phyloP scores from a whole-genome alignment of 2,113 vertebrate species.

The Piprites chloris region DNA sequence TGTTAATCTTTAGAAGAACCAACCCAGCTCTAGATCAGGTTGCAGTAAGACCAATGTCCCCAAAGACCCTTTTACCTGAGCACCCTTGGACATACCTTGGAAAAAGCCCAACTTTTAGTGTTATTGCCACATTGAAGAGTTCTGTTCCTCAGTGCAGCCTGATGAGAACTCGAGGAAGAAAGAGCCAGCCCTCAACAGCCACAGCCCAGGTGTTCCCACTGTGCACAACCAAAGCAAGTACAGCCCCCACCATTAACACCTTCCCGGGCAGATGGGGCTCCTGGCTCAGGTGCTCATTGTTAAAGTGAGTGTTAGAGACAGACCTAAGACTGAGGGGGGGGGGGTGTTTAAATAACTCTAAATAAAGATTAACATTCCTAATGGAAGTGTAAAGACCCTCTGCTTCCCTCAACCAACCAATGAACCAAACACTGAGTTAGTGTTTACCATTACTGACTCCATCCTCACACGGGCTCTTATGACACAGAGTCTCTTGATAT shows the following conservation, averaged over 20 bases:
- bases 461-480: fast-evolving
- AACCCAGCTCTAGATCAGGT: not conserved
- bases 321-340: too few species aligned
- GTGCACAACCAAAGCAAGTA: not conserved
- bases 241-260: not conserved
- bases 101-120: fast-evolving
- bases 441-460: fast-evolving
- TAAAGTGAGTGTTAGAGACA: not conserved
- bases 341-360: not conserved
- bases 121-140: not conserved
- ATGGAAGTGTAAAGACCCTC: fast-evolving
- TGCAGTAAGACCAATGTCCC: not conserved
- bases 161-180: fast-evolving
- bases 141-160: not conserved
- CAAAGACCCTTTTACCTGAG: not conserved
- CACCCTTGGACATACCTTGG: not conserved
- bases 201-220: not conserved
- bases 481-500: not conserved
- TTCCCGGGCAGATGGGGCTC: not conserved
- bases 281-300: not conserved
- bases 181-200: not conserved
- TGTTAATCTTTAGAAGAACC: not conserved
- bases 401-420: not conserved
- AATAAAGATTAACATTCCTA: fast-evolving
- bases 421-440: fast-evolving